Percentiles rank a stretch among this genome's conserved stretches.
phyloP scores from a whole-genome alignment of 2,888 invertebrate genomes.

The Campoplex capitator region DNA sequence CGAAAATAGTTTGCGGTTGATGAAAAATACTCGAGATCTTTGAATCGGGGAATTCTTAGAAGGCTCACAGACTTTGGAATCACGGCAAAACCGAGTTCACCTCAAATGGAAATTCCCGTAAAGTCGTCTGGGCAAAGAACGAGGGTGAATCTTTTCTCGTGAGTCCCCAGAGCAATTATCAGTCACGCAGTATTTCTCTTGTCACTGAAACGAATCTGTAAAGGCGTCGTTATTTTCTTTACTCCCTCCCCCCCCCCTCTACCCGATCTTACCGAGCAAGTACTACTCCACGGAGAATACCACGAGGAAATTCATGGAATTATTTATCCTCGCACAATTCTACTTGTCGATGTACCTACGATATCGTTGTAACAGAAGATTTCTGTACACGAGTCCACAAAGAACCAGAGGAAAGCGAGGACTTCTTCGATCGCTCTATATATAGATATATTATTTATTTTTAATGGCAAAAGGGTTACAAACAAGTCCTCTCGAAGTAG shows the following conservation, averaged over 20 bases:
- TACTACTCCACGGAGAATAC: slow-evolving; percentile 2
- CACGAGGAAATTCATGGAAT: slow-evolving; percentile 42
- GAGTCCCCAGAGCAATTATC: slow-evolving; percentile 25
- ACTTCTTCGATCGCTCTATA: slow-evolving; percentile 27
- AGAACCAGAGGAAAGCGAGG: slow-evolving; percentile 28
- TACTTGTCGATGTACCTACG: slow-evolving; percentile 31
- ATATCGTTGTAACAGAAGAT: slow-evolving; percentile 33
- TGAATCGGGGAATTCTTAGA: background rate
- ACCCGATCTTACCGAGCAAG: background rate
- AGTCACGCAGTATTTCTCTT: slow-evolving; percentile 34
- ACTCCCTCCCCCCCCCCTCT: background rate
- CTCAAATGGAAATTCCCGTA: slow-evolving; percentile 15
- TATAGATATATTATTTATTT: slow-evolving; percentile 14
- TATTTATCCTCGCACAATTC: slow-evolving; percentile 45
- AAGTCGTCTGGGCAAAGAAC: slow-evolving; percentile 13
- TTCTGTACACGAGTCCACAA: slow-evolving; percentile 10
- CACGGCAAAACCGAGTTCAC: background rate
- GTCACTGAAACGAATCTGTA: slow-evolving; percentile 1
- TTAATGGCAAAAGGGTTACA: slow-evolving; percentile 1
- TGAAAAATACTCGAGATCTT: slow-evolving; percentile 20
- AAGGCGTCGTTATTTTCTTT: slow-evolving; percentile 2
- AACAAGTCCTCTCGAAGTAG: slow-evolving; percentile 43
- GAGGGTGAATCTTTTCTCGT: slow-evolving; percentile 20
- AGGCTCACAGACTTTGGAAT: background rate
- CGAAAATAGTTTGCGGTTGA: slow-evolving; percentile 11